Base-by-base conservation (phyloP, 37 sponge, comb jelly and placozoan species). In the Aplysina aerophoba region DNA sequence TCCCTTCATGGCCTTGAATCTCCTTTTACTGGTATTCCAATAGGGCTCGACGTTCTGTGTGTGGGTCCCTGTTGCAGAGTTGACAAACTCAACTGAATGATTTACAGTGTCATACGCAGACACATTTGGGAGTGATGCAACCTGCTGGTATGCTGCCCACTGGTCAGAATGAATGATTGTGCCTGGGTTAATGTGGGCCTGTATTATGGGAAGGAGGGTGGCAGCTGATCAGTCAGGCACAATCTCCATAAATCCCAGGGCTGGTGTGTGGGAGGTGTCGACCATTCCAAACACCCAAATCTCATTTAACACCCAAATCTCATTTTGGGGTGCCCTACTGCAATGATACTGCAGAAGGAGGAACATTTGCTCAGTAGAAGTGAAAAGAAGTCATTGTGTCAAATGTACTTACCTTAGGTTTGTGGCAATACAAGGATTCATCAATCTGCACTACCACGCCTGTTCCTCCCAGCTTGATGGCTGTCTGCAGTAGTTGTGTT, bases 241-340 rank as follows among this genome's bases (percentile, higher is more conserved):
- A 0, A 94, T 55, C 69, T 89, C 80, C 91, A 90, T 90, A 79
- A 88, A 93, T 0, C 91, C 91, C 8, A 85, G 60, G 4, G 87
- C 84, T 21, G 89, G 90, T 1, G 33, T 31, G 11, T 27, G 35
- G 4, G 67, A 57, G 27, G 85, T 85, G 60, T 91, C 87, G 19
- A 88, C 87, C 87, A 91, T 77, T 0, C 89, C 87, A 57, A 94
- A 94, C 61, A 91, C 94, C n/a, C n/a, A n/a, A n/a, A n/a, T n/a
- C n/a, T n/a, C n/a, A n/a, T n/a, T n/a, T n/a, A n/a, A n/a, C n/a
- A n/a, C n/a, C n/a, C 89, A 94, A 15, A 82, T n/a, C 27, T 87
- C 85, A 24, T 55, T 20, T 0, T 27, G 61, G 39, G 93, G 55
- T 0, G 84, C 61, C 40, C 93, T 55, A 33, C 89, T 89, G 53